Evolutionary conservation across 2,113 vertebrate genomes (phyloP).

Genomic region (Mellivora capensis): DNA sequence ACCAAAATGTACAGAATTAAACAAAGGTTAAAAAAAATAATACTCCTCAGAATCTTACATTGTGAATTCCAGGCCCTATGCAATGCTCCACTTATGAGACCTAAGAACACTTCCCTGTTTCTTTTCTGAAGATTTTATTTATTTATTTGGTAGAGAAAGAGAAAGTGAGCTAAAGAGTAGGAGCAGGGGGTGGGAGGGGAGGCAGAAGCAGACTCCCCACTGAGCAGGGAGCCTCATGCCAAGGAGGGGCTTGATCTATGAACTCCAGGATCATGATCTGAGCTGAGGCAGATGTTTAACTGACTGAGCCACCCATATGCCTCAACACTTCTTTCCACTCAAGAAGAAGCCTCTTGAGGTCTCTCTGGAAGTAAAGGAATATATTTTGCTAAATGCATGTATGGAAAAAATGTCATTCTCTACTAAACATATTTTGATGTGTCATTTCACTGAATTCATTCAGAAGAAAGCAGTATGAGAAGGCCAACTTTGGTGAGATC

Average conservation of each 20-base stretch:
- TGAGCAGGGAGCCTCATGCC: not conserved
- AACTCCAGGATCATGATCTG: not conserved
- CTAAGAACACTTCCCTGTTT: not conserved
- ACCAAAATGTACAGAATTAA: not conserved
- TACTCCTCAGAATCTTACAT: not conserved
- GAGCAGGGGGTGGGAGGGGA: not conserved
- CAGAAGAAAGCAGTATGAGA: not conserved
- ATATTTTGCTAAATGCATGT: not conserved
- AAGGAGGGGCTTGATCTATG: not conserved
- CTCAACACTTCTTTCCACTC: not conserved
- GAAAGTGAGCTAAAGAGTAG: not conserved
- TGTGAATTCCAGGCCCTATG: not conserved
- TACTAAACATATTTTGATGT: not conserved
- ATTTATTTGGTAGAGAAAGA: not conserved
- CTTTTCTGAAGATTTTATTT: not conserved
- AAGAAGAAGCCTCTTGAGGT: not conserved
- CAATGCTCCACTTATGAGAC: not conserved
- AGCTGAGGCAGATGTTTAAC: not conserved
- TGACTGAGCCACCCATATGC: not conserved
- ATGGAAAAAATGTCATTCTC: not conserved
- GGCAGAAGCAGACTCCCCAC: not conserved
- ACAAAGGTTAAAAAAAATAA: not conserved
- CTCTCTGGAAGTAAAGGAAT: not conserved
- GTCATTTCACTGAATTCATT: not conserved
- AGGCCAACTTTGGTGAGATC: not conserved